Evolutionary conservation across 1,140 invertebrate species (phyloP).

Genomic region (Trissolcus basalis): DNA sequence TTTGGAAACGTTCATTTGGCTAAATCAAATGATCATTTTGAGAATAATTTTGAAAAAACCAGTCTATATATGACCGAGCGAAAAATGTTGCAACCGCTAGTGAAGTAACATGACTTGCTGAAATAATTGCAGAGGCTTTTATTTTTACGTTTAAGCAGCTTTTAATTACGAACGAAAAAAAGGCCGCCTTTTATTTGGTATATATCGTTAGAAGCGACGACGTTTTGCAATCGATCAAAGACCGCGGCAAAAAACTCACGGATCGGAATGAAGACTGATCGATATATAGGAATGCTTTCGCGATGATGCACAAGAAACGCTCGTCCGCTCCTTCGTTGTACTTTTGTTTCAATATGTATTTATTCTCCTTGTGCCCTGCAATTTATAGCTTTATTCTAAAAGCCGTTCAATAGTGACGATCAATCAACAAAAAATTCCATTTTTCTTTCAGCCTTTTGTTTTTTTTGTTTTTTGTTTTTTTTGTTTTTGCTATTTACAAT

Average conservation of each 20-base stretch:
- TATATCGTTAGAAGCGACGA: conserved; percentile 28
- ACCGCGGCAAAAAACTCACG: conserved; percentile 28
- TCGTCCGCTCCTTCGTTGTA: not conserved
- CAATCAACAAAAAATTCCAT: not conserved
- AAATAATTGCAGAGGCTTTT: too few species aligned
- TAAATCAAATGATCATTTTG: too few species aligned
- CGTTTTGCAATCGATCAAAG: conserved; percentile 41
- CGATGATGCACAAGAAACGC: conserved; percentile 28
- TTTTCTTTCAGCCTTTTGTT: too few species aligned
- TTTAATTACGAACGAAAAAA: conserved; percentile 30
- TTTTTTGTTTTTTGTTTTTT: too few species aligned
- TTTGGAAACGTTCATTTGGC: too few species aligned
- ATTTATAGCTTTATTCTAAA: conserved; percentile 2
- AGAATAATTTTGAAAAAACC: too few species aligned
- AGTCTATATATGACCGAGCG: too few species aligned
- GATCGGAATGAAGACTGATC: conserved; percentile 38
- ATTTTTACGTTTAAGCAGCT: not conserved
- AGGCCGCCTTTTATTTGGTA: conserved; percentile 26
- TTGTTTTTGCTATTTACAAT: too few species aligned
- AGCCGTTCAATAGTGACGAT: too few species aligned
- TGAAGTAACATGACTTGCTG: too few species aligned
- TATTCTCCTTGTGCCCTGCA: not conserved
- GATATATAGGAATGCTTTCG: conserved; percentile 33
- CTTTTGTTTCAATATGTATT: conserved; percentile 11
- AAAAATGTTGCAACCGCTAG: too few species aligned